A percentile compares a stretch with the other conserved stretches of the same genome.
These are phyloP conservation scores for Habropoda laboriosa DNA, from an alignment of 1,140 invertebrate species.

Conservation along the genomic window DNA sequence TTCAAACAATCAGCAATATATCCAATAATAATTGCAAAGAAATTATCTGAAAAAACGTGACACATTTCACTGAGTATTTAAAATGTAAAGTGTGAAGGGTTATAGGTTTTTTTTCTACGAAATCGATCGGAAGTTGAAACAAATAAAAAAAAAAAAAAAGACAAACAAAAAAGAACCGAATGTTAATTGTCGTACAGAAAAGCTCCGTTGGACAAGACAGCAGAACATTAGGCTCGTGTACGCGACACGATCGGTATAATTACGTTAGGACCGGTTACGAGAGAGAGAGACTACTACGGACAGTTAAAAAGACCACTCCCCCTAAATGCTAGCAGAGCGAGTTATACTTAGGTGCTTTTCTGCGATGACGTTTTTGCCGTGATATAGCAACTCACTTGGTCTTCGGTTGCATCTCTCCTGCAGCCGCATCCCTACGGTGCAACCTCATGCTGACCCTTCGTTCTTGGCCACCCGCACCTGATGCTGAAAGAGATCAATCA, in stretches of 20 bases:
- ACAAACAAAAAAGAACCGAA: not conserved
- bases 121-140: too few species aligned
- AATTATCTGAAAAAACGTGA: too few species aligned
- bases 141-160: too few species aligned
- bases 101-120: not conserved
- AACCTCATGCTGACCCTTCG: slow-evolving; percentile 80
- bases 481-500: slow-evolving; percentile 75
- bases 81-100: not conserved
- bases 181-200: slow-evolving; percentile 10
- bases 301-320: slow-evolving; percentile 32
- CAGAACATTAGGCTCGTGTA: not conserved
- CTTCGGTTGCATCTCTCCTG: slow-evolving; percentile 77
- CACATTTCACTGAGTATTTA: too few species aligned
- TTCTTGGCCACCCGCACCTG: slow-evolving; percentile 77
- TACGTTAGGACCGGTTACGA: slow-evolving; percentile 8
- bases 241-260: slow-evolving; percentile 2
- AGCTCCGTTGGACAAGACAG: not conserved
- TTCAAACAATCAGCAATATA: too few species aligned
- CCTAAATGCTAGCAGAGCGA: slow-evolving; percentile 49
- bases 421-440: slow-evolving; percentile 74
- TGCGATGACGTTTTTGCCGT: slow-evolving; percentile 21
- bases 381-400: slow-evolving; percentile 80
- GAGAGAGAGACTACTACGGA: slow-evolving; percentile 15
- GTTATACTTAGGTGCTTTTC: slow-evolving; percentile 57
- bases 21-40: too few species aligned